phyloP scores from a whole-genome alignment of 2,797 vertebrate genomes.

The Eulemur albifrons region DNA sequence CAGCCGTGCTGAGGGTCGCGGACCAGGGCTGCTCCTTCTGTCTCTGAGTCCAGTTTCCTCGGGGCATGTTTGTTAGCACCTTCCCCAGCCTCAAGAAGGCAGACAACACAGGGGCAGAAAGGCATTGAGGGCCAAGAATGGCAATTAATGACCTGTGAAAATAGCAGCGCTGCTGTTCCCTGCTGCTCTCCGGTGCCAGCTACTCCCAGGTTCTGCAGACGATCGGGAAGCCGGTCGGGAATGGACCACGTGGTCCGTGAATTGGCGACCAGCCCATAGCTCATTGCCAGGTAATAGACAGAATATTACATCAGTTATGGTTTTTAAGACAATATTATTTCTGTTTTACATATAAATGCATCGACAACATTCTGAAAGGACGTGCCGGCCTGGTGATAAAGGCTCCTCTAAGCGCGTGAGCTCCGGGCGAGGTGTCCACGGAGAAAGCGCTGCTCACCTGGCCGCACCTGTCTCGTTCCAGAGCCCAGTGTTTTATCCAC shows the following conservation, averaged over 20 bases:
- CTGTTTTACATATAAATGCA: background rate
- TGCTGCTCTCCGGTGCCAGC: background rate
- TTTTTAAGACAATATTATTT: background rate
- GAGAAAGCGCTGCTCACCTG: background rate
- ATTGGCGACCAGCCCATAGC: background rate
- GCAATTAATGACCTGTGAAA: conserved; percentile 31
- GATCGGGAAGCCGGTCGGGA: background rate
- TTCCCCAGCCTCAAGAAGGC: background rate
- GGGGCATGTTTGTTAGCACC: background rate
- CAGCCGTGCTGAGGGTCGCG: background rate
- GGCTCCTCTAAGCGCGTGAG: background rate
- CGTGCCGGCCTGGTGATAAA: background rate
- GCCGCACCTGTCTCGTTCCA: background rate
- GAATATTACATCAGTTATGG: background rate
- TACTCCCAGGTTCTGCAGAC: background rate
- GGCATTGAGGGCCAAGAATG: background rate
- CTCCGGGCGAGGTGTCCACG: background rate
- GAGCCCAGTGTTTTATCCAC: background rate
- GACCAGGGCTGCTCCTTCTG: background rate
- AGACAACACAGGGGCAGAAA: background rate
- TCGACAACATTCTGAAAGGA: background rate
- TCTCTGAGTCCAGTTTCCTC: background rate
- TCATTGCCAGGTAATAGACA: background rate
- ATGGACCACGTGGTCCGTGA: background rate
- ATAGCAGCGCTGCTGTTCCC: background rate